Percentiles rank a stretch among this genome's conserved stretches.
Evolutionary conservation across 2,797 vertebrate species (phyloP).

Genomic region (Myripristis murdjan): DNA sequence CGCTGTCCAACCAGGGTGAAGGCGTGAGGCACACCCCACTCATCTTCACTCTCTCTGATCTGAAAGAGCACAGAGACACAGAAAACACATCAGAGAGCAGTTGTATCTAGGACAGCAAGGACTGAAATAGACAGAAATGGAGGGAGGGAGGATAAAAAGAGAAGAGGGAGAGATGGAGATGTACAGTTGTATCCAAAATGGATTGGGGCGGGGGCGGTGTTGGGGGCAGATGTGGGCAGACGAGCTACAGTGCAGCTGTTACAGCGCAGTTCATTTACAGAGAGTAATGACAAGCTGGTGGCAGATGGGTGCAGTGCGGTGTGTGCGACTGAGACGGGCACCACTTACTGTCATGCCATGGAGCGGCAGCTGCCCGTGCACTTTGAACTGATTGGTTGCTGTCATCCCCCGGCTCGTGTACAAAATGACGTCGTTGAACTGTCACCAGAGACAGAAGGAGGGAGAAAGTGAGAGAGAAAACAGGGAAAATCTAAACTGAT

Average conservation of each 20-base stretch:
- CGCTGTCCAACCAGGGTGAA: conserved; percentile 93
- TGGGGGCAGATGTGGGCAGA: conserved; percentile 19
- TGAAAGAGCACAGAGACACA: conserved; percentile 73
- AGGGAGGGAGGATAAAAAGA: conserved; percentile 45
- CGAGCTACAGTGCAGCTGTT: conserved; percentile 43
- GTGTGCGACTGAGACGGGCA: conserved; percentile 6
- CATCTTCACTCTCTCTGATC: conserved; percentile 96
- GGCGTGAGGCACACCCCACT: conserved; percentile 97
- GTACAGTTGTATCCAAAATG: conserved; percentile 37
- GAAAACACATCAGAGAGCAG: conserved; percentile 62
- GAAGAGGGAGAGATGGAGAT: conserved; percentile 41
- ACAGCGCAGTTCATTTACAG: conserved; percentile 38
- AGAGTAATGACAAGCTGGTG: conserved; percentile 55
- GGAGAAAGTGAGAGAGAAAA: not conserved
- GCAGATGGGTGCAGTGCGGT: conserved; percentile 32
- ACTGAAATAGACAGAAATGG: conserved; percentile 70
- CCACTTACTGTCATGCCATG: conserved; percentile 95
- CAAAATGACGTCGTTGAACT: conserved; percentile 96
- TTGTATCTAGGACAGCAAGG: conserved; percentile 67
- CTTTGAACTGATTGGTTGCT: conserved; percentile 95
- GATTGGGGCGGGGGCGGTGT: conserved; percentile 1
- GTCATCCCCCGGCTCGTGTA: conserved; percentile 97
- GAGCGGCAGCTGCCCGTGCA: conserved; percentile 94
- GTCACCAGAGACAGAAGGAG: conserved; percentile 20
- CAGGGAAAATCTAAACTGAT: not conserved